These are phyloP conservation scores for Coremacera marginata DNA, from an alignment of 2,888 invertebrate genomes.

Conservation along the genomic window DNA sequence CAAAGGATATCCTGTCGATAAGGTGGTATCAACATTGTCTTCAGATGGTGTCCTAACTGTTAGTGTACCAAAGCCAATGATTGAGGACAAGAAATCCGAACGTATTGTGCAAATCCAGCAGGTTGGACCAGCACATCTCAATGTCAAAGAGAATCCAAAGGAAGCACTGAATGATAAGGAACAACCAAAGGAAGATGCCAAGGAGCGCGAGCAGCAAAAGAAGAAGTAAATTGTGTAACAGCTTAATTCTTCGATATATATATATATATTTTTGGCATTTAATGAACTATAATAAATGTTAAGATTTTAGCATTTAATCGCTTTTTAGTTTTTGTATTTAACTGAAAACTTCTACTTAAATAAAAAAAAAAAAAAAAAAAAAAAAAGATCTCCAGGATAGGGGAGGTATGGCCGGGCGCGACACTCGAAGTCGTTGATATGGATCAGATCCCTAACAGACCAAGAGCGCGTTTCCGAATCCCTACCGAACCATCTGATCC, in stretches of 20 bases:
- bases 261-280: background rate
- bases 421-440: too few relatives aligned
- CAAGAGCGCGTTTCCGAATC: too few relatives aligned
- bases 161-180: constrained; percentile 26
- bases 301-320: background rate
- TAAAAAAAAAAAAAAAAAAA: background rate
- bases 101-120: constrained; percentile 74
- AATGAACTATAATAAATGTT: background rate
- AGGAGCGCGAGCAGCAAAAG: background rate
- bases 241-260: background rate
- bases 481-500: too few relatives aligned
- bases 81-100: constrained; percentile 66
- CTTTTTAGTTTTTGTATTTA: background rate
- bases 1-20: constrained; percentile 79
- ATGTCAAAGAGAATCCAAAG: constrained; percentile 68
- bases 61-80: constrained; percentile 73
- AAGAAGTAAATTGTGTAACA: background rate
- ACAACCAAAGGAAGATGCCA: background rate
- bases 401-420: too few relatives aligned
- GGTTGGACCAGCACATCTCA: constrained; percentile 73
- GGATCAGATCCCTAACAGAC: too few relatives aligned
- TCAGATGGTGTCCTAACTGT: constrained; percentile 80
- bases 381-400: too few relatives aligned
- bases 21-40: constrained; percentile 80
- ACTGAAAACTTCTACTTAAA: background rate